phyloP scores from a whole-genome alignment of 2,113 vertebrate species.

The Podocnemis expansa region DNA sequence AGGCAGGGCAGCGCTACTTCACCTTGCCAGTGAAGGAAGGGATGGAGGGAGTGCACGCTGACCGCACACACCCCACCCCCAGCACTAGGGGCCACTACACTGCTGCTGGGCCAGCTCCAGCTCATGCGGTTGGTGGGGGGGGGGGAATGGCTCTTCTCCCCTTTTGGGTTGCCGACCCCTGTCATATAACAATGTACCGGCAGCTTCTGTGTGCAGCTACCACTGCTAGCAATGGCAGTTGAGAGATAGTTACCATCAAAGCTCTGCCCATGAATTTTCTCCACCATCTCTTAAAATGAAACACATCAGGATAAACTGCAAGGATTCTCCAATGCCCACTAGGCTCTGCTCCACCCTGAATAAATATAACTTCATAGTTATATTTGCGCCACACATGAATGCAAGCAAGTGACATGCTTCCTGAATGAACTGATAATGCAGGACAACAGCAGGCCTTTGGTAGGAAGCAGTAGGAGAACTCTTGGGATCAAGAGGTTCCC shows the following conservation, averaged over 20 bases:
- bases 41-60: no score
- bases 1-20: no score
- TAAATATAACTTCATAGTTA: not conserved
- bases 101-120: no score
- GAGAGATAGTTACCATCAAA: not conserved
- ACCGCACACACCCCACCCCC: no score
- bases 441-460: not conserved
- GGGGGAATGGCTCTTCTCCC: no score
- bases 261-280: not conserved
- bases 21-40: no score
- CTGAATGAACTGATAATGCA: not conserved
- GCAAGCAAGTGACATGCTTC: not conserved
- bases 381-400: not conserved
- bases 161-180: no score
- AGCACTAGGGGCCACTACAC: no score
- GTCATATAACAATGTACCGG: fast-evolving
- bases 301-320: not conserved
- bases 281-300: not conserved
- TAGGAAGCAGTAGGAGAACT: not conserved
- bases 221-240: not conserved
- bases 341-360: not conserved
- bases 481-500: not conserved
- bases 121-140: no score
- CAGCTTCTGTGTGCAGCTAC: not conserved
- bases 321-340: not conserved